Base-by-base conservation (phyloP, 2,113 vertebrate species). In the Hyaena hyaena region DNA sequence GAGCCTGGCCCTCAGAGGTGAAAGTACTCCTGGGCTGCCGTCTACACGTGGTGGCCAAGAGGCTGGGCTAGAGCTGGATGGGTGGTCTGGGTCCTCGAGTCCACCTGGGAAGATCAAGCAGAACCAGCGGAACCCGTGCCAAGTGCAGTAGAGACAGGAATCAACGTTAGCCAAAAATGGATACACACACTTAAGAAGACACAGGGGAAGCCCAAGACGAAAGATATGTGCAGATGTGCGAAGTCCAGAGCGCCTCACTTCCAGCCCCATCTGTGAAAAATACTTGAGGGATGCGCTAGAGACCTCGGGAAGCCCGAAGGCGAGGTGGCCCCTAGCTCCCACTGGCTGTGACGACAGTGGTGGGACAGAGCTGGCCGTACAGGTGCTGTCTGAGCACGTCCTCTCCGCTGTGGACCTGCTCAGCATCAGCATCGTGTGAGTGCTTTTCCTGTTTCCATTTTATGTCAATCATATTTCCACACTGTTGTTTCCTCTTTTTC, bases 361-460 rank as follows among this genome's bases (percentile, higher is more conserved):
- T 66, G 71, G 4, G 5, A 24, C 3, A 12, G 73, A 24, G 10
- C 80, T 74, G 73, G 0, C 0, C 63, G n/a, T 21, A 1, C 10
- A 3, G 5, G 63, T 53, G 26, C 55, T 88, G 26, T n/a, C 23
- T n/a, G 77, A 82, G n/a, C 1, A 0, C 3, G 0, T 7, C 23
- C 43, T 63, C 77, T 33, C 45, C 16, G 1, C 61, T 1, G 5
- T 9, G 71, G 95, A 58, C 69, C 71, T 6, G 1, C 45, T 55
- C 4, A 24, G 66, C 31, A 66, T 68, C 48, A 33, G 82, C 55
- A 71, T 73, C 55, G 1, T 45, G 48, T 48, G 48, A n/a, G 21
- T 66, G 79, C 63, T 90, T 85, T 93, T 12, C 48, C 19, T 43
- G 43, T 81, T 96, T 89, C 80, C 12, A 35, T 66, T 91, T 79